Percentiles rank a stretch among this genome's conserved stretches.
Evolutionary conservation across 2,113 vertebrate genomes (phyloP).

Genomic region (Rissa tridactyla): DNA sequence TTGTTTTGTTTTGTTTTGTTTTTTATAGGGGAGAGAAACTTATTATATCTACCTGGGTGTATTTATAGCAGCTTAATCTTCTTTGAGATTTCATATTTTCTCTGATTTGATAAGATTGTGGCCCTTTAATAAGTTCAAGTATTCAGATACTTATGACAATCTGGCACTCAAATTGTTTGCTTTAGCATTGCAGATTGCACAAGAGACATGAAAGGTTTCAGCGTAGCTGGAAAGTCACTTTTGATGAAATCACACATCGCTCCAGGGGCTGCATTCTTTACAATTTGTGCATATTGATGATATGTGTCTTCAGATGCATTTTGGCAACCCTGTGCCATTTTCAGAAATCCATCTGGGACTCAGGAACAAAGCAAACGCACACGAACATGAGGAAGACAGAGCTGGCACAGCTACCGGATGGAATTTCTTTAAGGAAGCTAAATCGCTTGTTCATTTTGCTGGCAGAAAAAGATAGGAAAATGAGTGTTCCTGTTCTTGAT

Average conservation of each 20-base stretch:
- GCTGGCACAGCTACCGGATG: conserved; percentile 54
- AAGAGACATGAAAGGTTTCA: conserved; percentile 64
- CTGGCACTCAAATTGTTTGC: conserved; percentile 60
- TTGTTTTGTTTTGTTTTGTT: neutral
- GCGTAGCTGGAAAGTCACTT: conserved; percentile 67
- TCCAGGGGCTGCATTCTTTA: conserved; percentile 39
- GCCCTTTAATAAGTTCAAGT: conserved; percentile 31
- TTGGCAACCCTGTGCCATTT: conserved; percentile 37
- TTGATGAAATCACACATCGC: conserved; percentile 62
- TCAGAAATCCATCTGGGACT: conserved; percentile 52
- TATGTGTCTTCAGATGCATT: conserved; percentile 24
- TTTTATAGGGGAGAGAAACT: neutral
- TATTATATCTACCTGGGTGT: neutral
- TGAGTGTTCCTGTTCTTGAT: conserved; percentile 26
- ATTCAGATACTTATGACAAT: conserved; percentile 49
- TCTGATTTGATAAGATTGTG: conserved; percentile 16
- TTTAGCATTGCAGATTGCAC: conserved; percentile 67
- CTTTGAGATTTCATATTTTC: neutral
- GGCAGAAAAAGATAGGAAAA: conserved; percentile 65
- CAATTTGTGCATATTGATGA: conserved; percentile 55
- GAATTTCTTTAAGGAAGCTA: conserved; percentile 68
- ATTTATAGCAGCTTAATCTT: neutral
- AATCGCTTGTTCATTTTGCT: conserved; percentile 50
- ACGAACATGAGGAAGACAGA: conserved; percentile 34
- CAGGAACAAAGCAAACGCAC: conserved; percentile 45